A percentile compares a stretch with the other conserved stretches of the same genome.
Conservation (phyloP, 2,113 vertebrate species). For the Platysternon megacephalum region DNA sequence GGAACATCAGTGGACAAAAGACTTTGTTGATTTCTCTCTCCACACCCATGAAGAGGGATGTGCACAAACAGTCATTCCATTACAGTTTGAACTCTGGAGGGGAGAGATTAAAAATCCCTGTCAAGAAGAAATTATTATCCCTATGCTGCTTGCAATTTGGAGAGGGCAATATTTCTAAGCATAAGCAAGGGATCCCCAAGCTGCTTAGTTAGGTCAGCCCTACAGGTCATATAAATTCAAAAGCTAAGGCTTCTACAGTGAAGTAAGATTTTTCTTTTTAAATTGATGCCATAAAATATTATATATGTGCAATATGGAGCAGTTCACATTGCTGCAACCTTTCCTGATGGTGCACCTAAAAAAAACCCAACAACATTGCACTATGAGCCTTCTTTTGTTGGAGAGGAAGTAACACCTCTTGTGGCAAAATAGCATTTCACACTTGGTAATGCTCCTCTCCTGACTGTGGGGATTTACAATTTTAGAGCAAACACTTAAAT, state of each 20-base stretch:
- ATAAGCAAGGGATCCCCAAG: no score
- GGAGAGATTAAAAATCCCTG: no score
- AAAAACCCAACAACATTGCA: neutral
- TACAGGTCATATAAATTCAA: neutral
- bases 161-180: no score
- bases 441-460: neutral
- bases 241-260: neutral
- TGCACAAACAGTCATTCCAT: no score
- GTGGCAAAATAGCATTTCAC: neutral
- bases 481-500: neutral
- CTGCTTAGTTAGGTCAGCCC: no score
- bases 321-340: accelerated
- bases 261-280: neutral
- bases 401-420: neutral
- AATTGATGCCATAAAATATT: neutral
- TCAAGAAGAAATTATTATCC: no score
- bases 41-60: no score
- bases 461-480: neutral
- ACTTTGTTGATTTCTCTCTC: no score
- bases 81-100: no score
- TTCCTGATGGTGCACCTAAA: neutral
- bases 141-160: no score
- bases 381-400: neutral
- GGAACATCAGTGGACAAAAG: no score
- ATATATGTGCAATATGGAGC: neutral